Evolutionary conservation across 2,113 vertebrate species (phyloP), one percentile per base, ranked within the genome.

Genomic region (Stigmatopora argus): DNA sequence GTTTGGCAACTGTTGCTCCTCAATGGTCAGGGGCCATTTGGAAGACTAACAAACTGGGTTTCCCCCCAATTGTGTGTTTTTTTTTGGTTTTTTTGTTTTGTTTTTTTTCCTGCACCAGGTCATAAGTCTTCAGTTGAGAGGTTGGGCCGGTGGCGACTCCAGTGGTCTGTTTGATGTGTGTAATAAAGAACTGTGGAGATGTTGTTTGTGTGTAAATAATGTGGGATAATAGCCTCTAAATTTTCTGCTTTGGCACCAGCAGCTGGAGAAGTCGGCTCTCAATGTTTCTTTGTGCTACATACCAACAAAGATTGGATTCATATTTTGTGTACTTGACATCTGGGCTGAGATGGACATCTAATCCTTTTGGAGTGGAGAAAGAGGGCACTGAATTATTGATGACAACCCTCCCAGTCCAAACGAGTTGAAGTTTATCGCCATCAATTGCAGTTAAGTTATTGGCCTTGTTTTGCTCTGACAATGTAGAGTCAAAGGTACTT

Each of bases 221-320:
- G 64, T 71, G 70, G 74, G 49, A 71, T 47, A 69, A 72, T 34
- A 56, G 67, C 67, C 21, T 65, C 67, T 48, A 68, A 71, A 72
- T 65, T 7, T 66, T 72, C 58, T 23, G 35, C 46, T 65, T 77
- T 63, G 66, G 59, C 55, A 57, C 61, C 61, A 81, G 67, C 72
- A 83, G 81, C 70, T 81, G 78, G 77, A 76, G 76, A 78, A 73
- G 52, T 57, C 1, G 52, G 23, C 11, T 57, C 65, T 72, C 75
- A 73, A 77, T 82, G 63, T 74, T 69, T 51, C 60, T 81, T 55
- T 83, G 69, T 81, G 72, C 70, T 72, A 74, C 11, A 14, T 15
- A 63, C 14, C 46, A 34, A 46, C 12, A 13, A 23, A 23, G 3
- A 17, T 15, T 64, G 26, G 9, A 41, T 38, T 44, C 58, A 61